Conservation (phyloP, 2,113 vertebrate genomes). For the Podocnemis expansa region DNA sequence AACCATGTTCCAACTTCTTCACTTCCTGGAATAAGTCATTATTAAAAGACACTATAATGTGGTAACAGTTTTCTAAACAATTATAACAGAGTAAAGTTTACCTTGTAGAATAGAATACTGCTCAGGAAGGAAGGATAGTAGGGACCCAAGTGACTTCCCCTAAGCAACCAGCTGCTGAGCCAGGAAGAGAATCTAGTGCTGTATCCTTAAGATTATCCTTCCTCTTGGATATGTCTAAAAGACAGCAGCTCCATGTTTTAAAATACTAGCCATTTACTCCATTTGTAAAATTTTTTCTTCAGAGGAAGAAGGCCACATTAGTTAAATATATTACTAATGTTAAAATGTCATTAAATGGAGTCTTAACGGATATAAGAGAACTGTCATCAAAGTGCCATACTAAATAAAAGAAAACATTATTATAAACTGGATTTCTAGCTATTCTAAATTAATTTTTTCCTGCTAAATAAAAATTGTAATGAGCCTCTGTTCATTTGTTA, state of each 20-base stretch:
- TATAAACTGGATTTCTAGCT: not conserved
- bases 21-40: not conserved
- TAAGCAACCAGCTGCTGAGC: not conserved
- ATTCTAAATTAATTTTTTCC: not conserved
- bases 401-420: not conserved
- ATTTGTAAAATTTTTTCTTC: not conserved
- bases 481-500: not conserved
- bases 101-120: not conserved
- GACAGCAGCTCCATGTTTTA: not conserved
- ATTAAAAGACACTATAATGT: not conserved
- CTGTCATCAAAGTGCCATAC: not conserved
- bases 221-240: not conserved
- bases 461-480: not conserved
- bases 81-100: not conserved
- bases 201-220: not conserved
- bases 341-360: not conserved
- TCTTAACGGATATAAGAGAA: not conserved
- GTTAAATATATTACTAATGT: not conserved
- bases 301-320: rapidly evolving
- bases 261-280: not conserved
- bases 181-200: not conserved
- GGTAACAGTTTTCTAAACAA: not conserved
- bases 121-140: not conserved
- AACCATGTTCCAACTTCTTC: not conserved
- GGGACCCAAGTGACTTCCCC: not conserved